Evolutionary conservation across 1,140 invertebrate species (phyloP), one percentile per base, ranked within the genome.

Genomic region (Rhynchophorus ferrugineus): DNA sequence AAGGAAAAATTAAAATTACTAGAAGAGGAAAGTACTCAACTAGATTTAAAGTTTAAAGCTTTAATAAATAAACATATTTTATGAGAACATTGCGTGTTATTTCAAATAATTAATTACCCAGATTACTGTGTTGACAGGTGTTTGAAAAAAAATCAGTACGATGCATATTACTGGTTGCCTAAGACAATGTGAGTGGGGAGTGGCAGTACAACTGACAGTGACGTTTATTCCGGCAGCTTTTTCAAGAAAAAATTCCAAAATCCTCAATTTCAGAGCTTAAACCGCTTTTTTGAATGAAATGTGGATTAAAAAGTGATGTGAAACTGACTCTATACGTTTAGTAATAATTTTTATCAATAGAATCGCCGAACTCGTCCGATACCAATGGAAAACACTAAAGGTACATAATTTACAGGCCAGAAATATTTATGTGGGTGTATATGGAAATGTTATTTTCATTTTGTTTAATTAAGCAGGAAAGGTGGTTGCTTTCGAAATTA

Each of bases 21-120:
- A 33, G 68, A 71, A 61, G 34, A 60, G 9, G 70, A 72, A 55
- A 67, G 64, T 50, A 62, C 63, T 37, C 63, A 63, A 24, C 60
- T 72, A 9, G 68, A 71, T 54, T 35, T 61, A 37, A 61, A 54
- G 34, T 64, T 54, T 42, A 50, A 54, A 18, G 54, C 17, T 56
- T 58, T 51, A 22, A 39, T 44, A 13, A 59, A 54, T 17, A 49
- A 59, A 49, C 34, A 54, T 39, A 11, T 21, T 13, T 37, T 43
- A 16, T 22, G 22, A n/a, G n/a, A n/a, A n/a, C n/a, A n/a, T n/a
- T n/a, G n/a, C n/a, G n/a, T n/a, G n/a, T n/a, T n/a, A n/a, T n/a
- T n/a, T n/a, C n/a, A n/a, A n/a, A n/a, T n/a, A n/a, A n/a, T n/a
- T n/a, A n/a, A n/a, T n/a, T n/a, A n/a, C n/a, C n/a, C n/a, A n/a